Conservation (phyloP, 2,888 invertebrate genomes). For the Coelinius sp. region DNA sequence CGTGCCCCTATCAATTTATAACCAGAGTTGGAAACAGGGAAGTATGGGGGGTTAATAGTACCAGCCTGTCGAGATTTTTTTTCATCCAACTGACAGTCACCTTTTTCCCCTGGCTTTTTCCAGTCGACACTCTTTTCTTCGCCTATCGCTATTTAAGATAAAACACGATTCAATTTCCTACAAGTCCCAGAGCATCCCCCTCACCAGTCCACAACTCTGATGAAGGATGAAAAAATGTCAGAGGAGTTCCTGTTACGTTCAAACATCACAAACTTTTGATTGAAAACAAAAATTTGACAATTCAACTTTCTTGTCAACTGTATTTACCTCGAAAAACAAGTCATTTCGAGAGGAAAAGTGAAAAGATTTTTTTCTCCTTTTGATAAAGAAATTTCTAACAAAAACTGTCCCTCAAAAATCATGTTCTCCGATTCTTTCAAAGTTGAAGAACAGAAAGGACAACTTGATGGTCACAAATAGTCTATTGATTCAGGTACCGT, state of each 20-base stretch:
- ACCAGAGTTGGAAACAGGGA: conserved; percentile 2
- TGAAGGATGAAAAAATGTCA: conserved; percentile 52
- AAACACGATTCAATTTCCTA: conserved; percentile 68
- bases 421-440: no score
- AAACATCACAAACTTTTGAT: neutral
- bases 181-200: conserved; percentile 39
- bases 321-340: no score
- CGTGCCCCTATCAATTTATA: conserved; percentile 23
- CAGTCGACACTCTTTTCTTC: conserved; percentile 45
- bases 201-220: conserved; percentile 39
- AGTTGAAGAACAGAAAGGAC: no score
- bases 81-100: neutral
- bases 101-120: conserved; percentile 6
- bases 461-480: no score
- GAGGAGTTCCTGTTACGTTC: conserved; percentile 53
- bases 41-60: conserved; percentile 24
- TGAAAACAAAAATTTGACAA: neutral
- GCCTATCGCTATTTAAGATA: conserved; percentile 61
- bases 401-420: no score
- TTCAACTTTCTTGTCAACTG: no score
- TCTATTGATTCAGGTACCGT: neutral
- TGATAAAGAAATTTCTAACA: no score
- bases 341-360: no score
- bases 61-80: conserved; percentile 14
- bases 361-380: no score